Conservation (phyloP, 2,113 vertebrate genomes). For the Leptobrachium ailaonicum region DNA sequence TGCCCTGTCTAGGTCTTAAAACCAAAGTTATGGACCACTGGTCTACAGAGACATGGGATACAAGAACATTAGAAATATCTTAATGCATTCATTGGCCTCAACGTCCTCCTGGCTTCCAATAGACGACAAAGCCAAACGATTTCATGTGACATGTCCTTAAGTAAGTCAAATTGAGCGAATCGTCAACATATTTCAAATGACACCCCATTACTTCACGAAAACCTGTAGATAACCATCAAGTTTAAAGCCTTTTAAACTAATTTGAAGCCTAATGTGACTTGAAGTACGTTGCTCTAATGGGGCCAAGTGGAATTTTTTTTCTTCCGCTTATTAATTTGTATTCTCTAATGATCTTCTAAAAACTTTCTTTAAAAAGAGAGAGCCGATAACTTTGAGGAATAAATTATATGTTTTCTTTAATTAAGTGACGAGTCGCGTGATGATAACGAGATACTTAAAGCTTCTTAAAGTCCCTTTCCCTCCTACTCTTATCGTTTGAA, state of each 20-base stretch:
- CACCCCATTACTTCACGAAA: conserved; percentile 26
- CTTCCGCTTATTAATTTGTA: conserved; percentile 33
- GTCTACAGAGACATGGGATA: no score
- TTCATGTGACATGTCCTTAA: no score
- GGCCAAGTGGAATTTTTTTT: conserved; percentile 12
- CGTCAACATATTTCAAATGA: not conserved
- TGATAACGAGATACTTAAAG: conserved; percentile 26
- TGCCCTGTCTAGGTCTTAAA: no score
- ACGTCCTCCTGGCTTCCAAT: no score
- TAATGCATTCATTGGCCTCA: no score
- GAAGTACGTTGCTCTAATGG: not conserved
- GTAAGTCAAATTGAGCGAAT: no score
- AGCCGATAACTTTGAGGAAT: conserved; percentile 12
- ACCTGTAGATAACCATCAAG: conserved; percentile 5
- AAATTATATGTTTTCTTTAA: conserved; percentile 32
- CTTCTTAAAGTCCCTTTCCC: not conserved
- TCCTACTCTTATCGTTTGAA: not conserved
- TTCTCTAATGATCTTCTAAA: conserved; percentile 43
- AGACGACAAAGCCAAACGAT: no score
- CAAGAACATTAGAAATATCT: no score
- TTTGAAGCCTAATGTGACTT: conserved; percentile 9
- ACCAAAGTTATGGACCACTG: no score
- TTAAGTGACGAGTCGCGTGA: conserved; percentile 14
- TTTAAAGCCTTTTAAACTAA: conserved; percentile 26
- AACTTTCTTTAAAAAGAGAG: conserved; percentile 3